phyloP scores from a whole-genome alignment of 2,888 invertebrate species.

The Agrotis ipsilon region DNA sequence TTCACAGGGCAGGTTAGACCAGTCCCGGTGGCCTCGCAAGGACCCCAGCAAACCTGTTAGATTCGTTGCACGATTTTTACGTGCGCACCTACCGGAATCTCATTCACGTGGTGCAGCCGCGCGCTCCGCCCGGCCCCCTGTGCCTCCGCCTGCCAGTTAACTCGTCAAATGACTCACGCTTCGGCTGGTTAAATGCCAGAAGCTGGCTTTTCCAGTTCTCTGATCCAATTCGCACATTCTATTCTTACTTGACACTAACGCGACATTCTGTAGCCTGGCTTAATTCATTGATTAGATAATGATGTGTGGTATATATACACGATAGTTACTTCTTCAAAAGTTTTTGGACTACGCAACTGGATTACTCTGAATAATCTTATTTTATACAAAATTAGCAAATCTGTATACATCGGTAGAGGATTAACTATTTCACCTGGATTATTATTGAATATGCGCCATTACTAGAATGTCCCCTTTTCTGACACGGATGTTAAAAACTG shows the following conservation, averaged over 20 bases:
- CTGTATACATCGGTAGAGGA: background rate
- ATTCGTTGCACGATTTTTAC: conserved; percentile 91
- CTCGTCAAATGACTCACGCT: conserved; percentile 90
- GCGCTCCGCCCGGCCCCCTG: conserved; percentile 76
- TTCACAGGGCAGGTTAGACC: conserved; percentile 91
- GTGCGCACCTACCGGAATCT: conserved; percentile 91
- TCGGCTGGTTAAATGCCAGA: conserved; percentile 88
- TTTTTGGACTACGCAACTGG: conserved; percentile 4
- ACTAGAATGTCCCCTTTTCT: background rate
- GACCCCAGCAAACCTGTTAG: conserved; percentile 91
- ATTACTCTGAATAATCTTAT: conserved; percentile 7
- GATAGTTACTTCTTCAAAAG: conserved; percentile 21
- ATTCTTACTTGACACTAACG: conserved; percentile 76
- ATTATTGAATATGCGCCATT: background rate
- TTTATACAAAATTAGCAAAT: background rate
- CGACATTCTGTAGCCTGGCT: conserved; percentile 66
- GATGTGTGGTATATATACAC: conserved; percentile 33
- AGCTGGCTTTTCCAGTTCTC: conserved; percentile 90
- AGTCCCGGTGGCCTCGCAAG: conserved; percentile 91
- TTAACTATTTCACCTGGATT: background rate
- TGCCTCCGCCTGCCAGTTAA: conserved; percentile 85
- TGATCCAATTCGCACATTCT: conserved; percentile 87
- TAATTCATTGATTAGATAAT: conserved; percentile 63
- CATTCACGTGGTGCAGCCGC: conserved; percentile 89
- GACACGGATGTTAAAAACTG: conserved; percentile 4